These are phyloP conservation scores for Chouioia cunea DNA, from an alignment of 2,888 invertebrate genomes.

Conservation along the genomic window DNA sequence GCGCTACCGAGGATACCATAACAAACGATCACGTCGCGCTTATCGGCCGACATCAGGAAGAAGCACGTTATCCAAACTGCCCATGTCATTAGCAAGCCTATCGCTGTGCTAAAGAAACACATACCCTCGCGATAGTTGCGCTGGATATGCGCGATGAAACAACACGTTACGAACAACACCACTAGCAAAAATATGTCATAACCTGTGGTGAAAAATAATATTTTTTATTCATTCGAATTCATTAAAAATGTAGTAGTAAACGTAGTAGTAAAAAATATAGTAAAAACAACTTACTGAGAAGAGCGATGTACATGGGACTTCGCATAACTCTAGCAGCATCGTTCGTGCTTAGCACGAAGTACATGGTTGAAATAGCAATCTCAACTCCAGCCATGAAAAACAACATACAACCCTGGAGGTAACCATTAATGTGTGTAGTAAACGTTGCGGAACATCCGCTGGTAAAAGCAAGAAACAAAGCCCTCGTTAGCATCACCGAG, in stretches of 20 bases:
- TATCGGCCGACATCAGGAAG: slow-evolving; percentile 70
- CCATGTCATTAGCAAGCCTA: slow-evolving; percentile 68
- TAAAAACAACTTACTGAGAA: slow-evolving; percentile 63
- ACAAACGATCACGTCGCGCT: slow-evolving; percentile 73
- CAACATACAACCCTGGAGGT: slow-evolving; percentile 76
- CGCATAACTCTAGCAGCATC: slow-evolving; percentile 64
- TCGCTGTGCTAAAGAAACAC: slow-evolving; percentile 70
- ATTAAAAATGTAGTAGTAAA: slow-evolving; percentile 23
- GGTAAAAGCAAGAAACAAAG: slow-evolving; percentile 77
- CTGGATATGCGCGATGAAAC: slow-evolving; percentile 75
- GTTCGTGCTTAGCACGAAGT: slow-evolving; percentile 53
- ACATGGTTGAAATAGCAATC: slow-evolving; percentile 64
- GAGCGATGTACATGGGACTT: slow-evolving; percentile 66
- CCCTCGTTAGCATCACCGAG: slow-evolving; percentile 75
- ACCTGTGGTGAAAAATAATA: slow-evolving; percentile 68
- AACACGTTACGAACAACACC: slow-evolving; percentile 72
- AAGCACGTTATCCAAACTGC: slow-evolving; percentile 75
- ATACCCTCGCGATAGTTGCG: slow-evolving; percentile 79
- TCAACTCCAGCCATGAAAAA: slow-evolving; percentile 77
- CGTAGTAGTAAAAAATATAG: slow-evolving; percentile 1
- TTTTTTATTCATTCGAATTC: too few relatives aligned
- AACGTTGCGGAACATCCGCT: slow-evolving; percentile 76
- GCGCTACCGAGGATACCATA: slow-evolving; percentile 75
- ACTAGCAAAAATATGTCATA: slow-evolving; percentile 76
- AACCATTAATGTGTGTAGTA: slow-evolving; percentile 78